Percentiles rank a stretch among this genome's conserved stretches.
phyloP scores from a whole-genome alignment of 1,140 invertebrate species.

The Venustaconcha ellipsiformis region DNA sequence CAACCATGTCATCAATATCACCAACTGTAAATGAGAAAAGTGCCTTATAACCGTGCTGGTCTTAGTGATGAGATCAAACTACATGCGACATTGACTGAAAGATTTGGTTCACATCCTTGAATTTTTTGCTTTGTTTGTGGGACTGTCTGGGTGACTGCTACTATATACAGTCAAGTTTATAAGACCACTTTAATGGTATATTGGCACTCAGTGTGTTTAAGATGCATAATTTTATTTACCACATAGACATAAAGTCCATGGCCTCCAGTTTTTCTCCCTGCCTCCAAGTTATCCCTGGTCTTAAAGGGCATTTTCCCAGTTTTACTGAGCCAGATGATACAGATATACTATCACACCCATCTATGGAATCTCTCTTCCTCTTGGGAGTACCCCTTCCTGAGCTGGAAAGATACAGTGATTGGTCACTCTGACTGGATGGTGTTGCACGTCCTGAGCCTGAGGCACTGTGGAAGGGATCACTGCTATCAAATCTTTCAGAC shows the following conservation, averaged over 20 bases:
- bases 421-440: conserved; percentile 26
- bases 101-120: no score
- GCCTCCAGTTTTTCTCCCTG: conserved; percentile 63
- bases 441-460: conserved; percentile 14
- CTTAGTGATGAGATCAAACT: no score
- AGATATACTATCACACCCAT: conserved; percentile 19
- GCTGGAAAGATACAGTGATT: conserved; percentile 20
- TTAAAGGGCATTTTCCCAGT: conserved; percentile 43
- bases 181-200: background rate
- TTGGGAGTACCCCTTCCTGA: conserved; percentile 27
- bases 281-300: conserved; percentile 60
- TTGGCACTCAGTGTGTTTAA: background rate
- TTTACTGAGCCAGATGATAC: conserved; percentile 19
- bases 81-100: no score
- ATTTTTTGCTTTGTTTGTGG: background rate
- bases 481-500: background rate
- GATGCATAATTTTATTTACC: conserved; percentile 42
- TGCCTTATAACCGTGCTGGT: no score
- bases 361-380: background rate
- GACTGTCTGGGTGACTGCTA: background rate
- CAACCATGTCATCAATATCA: no score
- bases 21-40: no score
- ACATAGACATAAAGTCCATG: conserved; percentile 64
- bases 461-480: no score
- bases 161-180: background rate